These are phyloP conservation scores for Ophioninae sp. DNA, from an alignment of 2,888 invertebrate species.

Conservation along the genomic window DNA sequence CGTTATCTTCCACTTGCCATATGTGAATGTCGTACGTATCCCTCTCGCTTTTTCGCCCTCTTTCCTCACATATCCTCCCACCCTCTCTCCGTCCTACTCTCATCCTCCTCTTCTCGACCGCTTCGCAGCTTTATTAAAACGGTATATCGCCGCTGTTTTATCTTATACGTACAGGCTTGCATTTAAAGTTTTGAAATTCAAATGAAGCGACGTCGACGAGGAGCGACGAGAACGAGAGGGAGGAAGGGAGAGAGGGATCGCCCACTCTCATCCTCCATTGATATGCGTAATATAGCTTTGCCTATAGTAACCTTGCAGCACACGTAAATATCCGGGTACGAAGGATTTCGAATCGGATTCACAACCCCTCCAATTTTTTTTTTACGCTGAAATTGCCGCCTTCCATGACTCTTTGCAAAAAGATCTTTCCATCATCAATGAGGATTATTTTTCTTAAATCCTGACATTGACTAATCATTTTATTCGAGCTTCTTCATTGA, in stretches of 20 bases:
- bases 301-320: constrained; percentile 29
- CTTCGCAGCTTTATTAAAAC: constrained; percentile 75
- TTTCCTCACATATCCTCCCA: constrained; percentile 25
- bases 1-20: constrained; percentile 44
- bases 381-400: background rate
- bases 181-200: constrained; percentile 77
- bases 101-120: constrained; percentile 37
- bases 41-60: constrained; percentile 57
- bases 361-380: background rate
- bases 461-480: no score
- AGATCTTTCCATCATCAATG: no score
- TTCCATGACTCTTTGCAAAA: background rate
- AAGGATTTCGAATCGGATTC: background rate
- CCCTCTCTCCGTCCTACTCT: background rate
- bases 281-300: constrained; percentile 74
- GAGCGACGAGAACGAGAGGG: constrained; percentile 19
- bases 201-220: constrained; percentile 68
- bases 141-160: constrained; percentile 74
- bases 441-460: no score
- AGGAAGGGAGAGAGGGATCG: constrained; percentile 14
- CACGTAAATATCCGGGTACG: constrained; percentile 13
- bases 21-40: constrained; percentile 52
- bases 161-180: constrained; percentile 75
- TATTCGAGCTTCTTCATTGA: no score
- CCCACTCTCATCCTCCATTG: constrained; percentile 71